Evolutionary conservation across 2,113 vertebrate species (phyloP).

Genomic region (Hydropotes inermis): DNA sequence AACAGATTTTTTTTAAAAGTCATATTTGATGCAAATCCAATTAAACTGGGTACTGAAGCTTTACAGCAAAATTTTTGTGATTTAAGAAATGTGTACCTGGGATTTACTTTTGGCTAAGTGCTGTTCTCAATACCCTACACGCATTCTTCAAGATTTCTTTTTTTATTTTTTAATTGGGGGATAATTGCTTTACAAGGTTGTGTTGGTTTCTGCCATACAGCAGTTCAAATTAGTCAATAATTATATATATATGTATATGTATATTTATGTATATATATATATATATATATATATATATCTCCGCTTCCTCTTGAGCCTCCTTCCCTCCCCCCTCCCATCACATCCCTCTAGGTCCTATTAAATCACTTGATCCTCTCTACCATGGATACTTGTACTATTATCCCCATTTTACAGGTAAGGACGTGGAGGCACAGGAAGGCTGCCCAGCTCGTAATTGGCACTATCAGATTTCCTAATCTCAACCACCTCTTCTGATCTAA

Average conservation of each 20-base stretch:
- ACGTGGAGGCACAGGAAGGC: neutral
- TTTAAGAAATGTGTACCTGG: neutral
- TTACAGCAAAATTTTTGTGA: neutral
- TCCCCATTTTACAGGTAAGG: neutral
- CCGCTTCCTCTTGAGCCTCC: neutral
- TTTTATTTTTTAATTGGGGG: neutral
- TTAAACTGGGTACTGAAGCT: neutral
- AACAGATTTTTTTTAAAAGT: neutral
- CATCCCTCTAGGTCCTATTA: neutral
- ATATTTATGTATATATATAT: neutral
- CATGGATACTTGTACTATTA: accelerated
- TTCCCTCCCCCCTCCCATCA: neutral
- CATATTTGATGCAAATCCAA: neutral
- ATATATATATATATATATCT: accelerated
- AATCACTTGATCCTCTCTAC: too few species aligned
- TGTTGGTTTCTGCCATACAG: neutral
- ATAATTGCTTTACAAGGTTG: neutral
- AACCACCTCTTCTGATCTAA: neutral
- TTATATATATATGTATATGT: neutral
- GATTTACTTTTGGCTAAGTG: neutral
- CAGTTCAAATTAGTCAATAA: neutral
- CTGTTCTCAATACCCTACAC: neutral
- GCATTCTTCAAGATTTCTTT: neutral
- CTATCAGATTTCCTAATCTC: neutral
- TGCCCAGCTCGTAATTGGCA: neutral